phyloP scores from a whole-genome alignment of 2,797 vertebrate genomes.

The Falco peregrinus region DNA sequence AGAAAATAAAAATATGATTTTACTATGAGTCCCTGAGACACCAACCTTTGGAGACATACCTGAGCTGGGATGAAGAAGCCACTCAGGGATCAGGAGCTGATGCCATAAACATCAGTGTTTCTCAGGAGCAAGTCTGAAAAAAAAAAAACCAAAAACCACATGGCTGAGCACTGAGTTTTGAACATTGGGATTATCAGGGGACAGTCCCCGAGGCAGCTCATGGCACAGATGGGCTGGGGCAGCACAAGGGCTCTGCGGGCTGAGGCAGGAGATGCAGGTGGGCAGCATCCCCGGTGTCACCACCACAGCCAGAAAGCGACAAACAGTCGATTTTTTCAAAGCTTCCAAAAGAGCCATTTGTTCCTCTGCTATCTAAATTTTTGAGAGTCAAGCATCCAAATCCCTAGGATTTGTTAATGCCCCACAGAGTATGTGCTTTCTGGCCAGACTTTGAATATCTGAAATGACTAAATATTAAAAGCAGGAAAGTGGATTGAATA shows the following conservation, averaged over 20 bases:
- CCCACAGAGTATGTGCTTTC: neutral
- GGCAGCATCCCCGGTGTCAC: neutral
- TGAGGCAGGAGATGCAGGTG: neutral
- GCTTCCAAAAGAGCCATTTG: neutral
- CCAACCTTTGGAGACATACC: neutral
- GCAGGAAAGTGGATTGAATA: neutral
- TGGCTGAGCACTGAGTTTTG: neutral
- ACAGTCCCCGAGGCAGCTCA: neutral
- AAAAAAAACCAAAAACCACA: rapidly evolving
- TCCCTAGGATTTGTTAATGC: constrained; percentile 32
- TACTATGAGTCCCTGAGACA: neutral
- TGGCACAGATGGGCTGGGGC: neutral
- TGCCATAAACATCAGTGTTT: neutral
- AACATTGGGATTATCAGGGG: neutral
- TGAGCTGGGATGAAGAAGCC: neutral
- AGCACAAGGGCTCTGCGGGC: neutral
- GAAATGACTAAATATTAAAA: constrained; percentile 23
- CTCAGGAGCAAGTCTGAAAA: neutral
- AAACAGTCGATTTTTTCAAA: neutral
- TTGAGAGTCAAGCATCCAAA: neutral
- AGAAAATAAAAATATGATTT: neutral
- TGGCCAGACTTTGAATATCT: neutral
- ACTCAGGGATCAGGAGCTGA: neutral
- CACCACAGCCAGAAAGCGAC: neutral
- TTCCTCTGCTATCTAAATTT: neutral